Evolutionary conservation across 2,888 invertebrate genomes (phyloP).

Genomic region (Liodrosophila aerea): DNA sequence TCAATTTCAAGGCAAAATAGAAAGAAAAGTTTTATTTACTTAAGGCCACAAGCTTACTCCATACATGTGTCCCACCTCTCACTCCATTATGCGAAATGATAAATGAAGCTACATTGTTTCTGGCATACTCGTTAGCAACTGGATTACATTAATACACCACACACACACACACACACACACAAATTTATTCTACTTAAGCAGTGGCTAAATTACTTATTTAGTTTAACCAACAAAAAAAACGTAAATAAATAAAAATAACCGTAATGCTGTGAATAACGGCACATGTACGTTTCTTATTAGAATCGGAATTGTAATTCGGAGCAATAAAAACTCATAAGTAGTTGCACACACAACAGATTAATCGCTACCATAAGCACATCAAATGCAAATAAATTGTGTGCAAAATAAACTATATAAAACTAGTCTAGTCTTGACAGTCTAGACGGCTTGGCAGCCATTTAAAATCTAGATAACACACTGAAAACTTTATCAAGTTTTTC

Average conservation of each 20-base stretch:
- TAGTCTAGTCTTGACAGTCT: no score
- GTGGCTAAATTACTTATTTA: no score
- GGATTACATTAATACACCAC: slow-evolving; percentile 17
- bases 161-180: not conserved
- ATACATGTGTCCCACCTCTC: not conserved
- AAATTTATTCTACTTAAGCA: no score
- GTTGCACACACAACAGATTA: not conserved
- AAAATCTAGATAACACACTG: no score
- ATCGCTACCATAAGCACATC: slow-evolving; percentile 2
- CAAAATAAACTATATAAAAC: no score
- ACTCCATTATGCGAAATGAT: slow-evolving; percentile 19
- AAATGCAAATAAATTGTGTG: not conserved
- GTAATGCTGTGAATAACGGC: no score
- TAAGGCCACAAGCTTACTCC: slow-evolving; percentile 25
- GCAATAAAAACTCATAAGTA: slow-evolving; percentile 1
- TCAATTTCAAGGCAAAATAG: slow-evolving; percentile 32
- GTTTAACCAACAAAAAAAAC: slow-evolving; percentile 1
- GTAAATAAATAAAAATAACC: no score
- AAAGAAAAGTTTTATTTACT: slow-evolving; percentile 28
- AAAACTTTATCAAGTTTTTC: no score
- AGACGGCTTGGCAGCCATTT: no score
- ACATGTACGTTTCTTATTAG: no score
- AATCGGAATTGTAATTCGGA: not conserved
- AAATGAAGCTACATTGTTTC: slow-evolving; percentile 38
- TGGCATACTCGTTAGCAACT: slow-evolving; percentile 36